Conservation (phyloP, 2,888 invertebrate genomes). For the Amaurobius ferox region DNA sequence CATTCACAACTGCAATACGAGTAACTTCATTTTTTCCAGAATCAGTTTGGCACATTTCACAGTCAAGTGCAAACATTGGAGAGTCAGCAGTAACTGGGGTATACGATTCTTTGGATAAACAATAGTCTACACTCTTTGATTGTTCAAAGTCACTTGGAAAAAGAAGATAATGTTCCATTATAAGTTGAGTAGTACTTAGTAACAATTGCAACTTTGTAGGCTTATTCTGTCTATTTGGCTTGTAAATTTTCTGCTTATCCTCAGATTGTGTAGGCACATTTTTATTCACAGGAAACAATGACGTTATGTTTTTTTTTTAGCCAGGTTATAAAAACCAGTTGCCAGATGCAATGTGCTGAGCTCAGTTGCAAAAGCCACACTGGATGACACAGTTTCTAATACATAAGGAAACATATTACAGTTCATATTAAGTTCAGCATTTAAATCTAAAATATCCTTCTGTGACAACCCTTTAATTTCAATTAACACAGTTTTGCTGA, state of each 20-base stretch:
- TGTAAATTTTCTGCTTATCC: no score
- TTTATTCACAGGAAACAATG: slow-evolving; percentile 36
- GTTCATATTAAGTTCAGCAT: slow-evolving; percentile 82
- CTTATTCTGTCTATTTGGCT: slow-evolving; percentile 79
- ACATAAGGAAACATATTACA: slow-evolving; percentile 82
- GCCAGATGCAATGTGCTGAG: slow-evolving; percentile 86
- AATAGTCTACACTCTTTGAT: slow-evolving; percentile 33
- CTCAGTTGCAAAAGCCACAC: slow-evolving; percentile 86
- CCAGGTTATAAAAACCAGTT: slow-evolving; percentile 83
- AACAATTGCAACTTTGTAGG: slow-evolving; percentile 84
- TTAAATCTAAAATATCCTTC: slow-evolving; percentile 84
- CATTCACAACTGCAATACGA: slow-evolving; percentile 91
- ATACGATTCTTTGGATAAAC: slow-evolving; percentile 61
- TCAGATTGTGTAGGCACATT: background rate
- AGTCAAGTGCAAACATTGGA: slow-evolving; percentile 94
- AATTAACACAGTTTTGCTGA: slow-evolving; percentile 84
- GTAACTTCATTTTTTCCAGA: slow-evolving; percentile 87
- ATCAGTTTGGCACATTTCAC: slow-evolving; percentile 89
- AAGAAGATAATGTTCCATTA: slow-evolving; percentile 91
- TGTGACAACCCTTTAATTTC: slow-evolving; percentile 88
- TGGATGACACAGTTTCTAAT: slow-evolving; percentile 86
- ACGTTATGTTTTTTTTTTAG: slow-evolving; percentile 73
- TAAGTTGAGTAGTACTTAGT: slow-evolving; percentile 89
- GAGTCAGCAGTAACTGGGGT: slow-evolving; percentile 84
- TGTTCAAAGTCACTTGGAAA: slow-evolving; percentile 81